Conservation (phyloP, 2,888 invertebrate genomes). For the Cynaeus angustus region DNA sequence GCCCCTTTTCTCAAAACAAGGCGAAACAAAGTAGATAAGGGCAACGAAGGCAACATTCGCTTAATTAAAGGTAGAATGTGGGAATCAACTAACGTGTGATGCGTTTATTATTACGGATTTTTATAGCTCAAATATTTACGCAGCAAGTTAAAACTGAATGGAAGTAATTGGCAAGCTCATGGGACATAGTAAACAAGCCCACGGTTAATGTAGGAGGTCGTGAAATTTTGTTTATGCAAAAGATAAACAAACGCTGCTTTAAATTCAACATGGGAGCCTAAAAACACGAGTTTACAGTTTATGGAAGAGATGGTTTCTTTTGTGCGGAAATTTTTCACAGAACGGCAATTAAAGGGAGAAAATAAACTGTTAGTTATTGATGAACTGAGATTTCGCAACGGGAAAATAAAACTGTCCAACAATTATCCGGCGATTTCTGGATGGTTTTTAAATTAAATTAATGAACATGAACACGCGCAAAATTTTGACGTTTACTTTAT, state of each 20-base stretch:
- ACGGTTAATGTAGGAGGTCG: conserved; percentile 49
- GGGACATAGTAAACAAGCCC: conserved; percentile 52
- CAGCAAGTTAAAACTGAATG: conserved; percentile 51
- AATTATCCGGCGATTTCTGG: too few relatives aligned
- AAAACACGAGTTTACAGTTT: neutral
- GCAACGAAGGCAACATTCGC: conserved; percentile 7
- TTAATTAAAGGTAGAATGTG: conserved; percentile 26
- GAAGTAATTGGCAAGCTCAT: conserved; percentile 52
- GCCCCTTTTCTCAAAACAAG: conserved; percentile 10
- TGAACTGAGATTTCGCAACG: neutral
- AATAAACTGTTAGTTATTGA: conserved; percentile 2
- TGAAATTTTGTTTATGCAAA: conserved; percentile 52
- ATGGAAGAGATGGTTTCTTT: neutral
- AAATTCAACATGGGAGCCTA: conserved; percentile 38
- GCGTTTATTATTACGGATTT: conserved; percentile 35
- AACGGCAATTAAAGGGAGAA: neutral
- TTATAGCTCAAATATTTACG: conserved; percentile 50
- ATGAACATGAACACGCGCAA: too few relatives aligned
- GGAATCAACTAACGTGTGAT: conserved; percentile 12
- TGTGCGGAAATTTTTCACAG: conserved; percentile 9
- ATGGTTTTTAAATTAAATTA: too few relatives aligned
- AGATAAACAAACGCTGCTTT: conserved; percentile 45
- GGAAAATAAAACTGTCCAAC: too few relatives aligned
- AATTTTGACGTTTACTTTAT: too few relatives aligned
- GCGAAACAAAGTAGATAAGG: conserved; percentile 20